Percentiles rank a stretch among this genome's conserved stretches.
These are phyloP conservation scores for Catharus minimus DNA, from an alignment of 2,113 vertebrate species.

Conservation along the genomic window DNA sequence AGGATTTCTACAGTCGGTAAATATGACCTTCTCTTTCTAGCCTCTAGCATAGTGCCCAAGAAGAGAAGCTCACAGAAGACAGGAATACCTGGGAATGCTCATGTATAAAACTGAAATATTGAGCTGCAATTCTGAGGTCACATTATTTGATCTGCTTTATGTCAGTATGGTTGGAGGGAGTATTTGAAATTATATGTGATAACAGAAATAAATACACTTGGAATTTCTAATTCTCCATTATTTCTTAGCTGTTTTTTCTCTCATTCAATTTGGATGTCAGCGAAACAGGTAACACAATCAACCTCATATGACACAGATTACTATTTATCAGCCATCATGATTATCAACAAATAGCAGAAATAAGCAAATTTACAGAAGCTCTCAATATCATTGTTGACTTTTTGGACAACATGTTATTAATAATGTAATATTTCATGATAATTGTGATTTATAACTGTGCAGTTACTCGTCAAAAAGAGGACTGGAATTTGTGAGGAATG, in stretches of 20 bases:
- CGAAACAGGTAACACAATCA: background rate
- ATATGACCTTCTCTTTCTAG: background rate
- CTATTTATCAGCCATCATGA: background rate
- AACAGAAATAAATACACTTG: background rate
- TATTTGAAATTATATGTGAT: background rate
- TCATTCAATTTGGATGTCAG: background rate
- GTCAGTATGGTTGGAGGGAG: background rate
- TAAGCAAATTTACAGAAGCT: background rate
- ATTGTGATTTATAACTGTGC: background rate
- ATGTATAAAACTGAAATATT: background rate
- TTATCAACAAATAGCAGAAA: background rate
- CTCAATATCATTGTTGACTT: background rate
- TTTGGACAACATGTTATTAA: slow-evolving; percentile 4
- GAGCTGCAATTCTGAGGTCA: background rate
- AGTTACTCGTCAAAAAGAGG: background rate
- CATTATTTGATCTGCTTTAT: background rate
- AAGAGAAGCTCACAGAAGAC: background rate
- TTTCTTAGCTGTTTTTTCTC: background rate
- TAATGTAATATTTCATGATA: background rate
- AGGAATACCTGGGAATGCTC: background rate
- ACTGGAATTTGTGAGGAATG: background rate
- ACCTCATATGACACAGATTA: background rate
- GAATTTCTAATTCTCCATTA: background rate
- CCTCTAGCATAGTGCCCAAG: too few species aligned
- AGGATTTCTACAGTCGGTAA: background rate